Evolutionary conservation across 2,888 invertebrate species (phyloP).

Genomic region (Mechanitis messenoides): DNA sequence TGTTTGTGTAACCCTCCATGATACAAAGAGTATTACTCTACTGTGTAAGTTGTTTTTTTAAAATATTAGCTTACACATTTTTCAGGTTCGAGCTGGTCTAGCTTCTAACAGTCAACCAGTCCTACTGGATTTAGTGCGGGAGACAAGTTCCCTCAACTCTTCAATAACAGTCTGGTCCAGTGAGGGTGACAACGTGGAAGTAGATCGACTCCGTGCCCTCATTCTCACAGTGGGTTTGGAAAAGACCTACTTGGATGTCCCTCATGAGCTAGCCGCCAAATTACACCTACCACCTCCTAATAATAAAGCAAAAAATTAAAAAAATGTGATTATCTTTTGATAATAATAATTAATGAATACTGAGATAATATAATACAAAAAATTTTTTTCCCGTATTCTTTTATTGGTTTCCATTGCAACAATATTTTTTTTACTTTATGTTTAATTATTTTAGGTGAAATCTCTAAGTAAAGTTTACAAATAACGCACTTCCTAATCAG

Average conservation of each 20-base stretch:
- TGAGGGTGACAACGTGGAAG: slow-evolving; percentile 80
- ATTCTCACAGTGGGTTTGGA: slow-evolving; percentile 81
- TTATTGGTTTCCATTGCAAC: neutral
- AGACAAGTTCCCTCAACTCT: slow-evolving; percentile 68
- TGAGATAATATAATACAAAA: slow-evolving; percentile 2
- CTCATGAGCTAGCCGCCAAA: slow-evolving; percentile 74
- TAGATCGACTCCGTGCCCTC: slow-evolving; percentile 78
- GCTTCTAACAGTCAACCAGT: slow-evolving; percentile 80
- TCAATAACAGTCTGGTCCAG: slow-evolving; percentile 90
- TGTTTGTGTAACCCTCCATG: no score
- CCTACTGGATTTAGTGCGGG: slow-evolving; percentile 77
- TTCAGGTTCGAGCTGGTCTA: slow-evolving; percentile 63
- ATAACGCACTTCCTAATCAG: no score
- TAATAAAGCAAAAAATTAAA: slow-evolving; percentile 46
- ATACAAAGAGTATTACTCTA: no score
- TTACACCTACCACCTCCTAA: slow-evolving; percentile 65
- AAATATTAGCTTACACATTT: slow-evolving; percentile 6
- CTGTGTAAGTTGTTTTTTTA: no score
- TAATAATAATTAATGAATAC: neutral
- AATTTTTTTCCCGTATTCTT: no score
- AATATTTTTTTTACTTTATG: neutral
- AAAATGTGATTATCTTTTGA: slow-evolving; percentile 27
- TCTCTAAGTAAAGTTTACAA: no score
- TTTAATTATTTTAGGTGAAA: neutral
- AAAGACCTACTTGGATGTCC: slow-evolving; percentile 87